Evolutionary conservation across 2,113 vertebrate genomes (phyloP), one percentile per base, ranked within the genome.

Genomic region (Nestor notabilis): DNA sequence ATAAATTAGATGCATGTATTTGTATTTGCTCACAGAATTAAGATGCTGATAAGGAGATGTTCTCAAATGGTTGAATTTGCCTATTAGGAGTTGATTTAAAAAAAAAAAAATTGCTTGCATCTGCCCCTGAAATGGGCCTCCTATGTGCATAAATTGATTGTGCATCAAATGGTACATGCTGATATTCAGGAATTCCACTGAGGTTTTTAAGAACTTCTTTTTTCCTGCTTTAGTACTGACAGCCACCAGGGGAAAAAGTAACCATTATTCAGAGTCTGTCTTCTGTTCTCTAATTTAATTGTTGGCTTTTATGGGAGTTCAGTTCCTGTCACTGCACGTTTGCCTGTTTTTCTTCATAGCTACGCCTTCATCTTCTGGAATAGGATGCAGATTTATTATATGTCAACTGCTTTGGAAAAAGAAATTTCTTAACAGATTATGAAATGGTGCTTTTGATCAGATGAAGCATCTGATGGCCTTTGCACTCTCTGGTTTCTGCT

Each of bases 231-330:
- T 64, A 78, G 68, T 72, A 53, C 28, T 65, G 68, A 44, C 47
- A 88, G 16, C 82, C 46, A 65, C 24, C 25, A 63, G 44, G 65
- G 56, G 49, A 71, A 82, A 70, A 83, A 60, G 37, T 74, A 37
- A 29, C 85, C 72, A 70, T 87, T 94, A 77, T 63, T 74, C 50
- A 90, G 61, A 85, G 17, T 21, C 58, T 80, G 28, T 91, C 82
- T 96, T 90, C 72, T 96, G 55, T 89, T 95, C 17, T 91, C 44
- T 96, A 72, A 94, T 95, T 82, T 88, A 91, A 79, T 93, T 95
- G 82, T 81, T 93, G 43, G 70, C 55, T 96, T 81, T 93, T 95
- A 82, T 86, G 46, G 79, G 69, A 68, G 47, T 77, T 96, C 29
- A 60, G 47, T 88, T 94, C 58, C 76, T 95, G 72, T 95, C 0